Percentiles rank a stretch among this genome's conserved stretches.
These are phyloP conservation scores for Oryzias woworae DNA, from an alignment of 2,113 vertebrate species.

Conservation along the genomic window DNA sequence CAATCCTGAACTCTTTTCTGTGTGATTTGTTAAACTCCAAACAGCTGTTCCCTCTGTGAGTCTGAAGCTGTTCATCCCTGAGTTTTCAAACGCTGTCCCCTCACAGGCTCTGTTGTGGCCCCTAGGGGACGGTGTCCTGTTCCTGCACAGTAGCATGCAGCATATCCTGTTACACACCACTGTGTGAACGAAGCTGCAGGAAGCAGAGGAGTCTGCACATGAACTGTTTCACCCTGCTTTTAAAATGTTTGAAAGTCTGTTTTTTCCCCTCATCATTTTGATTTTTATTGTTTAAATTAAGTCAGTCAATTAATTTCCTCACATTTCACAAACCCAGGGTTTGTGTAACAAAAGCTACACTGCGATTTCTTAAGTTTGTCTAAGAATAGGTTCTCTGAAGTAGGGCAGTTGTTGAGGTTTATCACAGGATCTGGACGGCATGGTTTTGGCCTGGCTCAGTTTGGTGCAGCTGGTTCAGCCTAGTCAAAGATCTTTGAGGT, in stretches of 20 bases:
- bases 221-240: background rate
- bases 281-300: too few relatives aligned
- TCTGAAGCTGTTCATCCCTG: conserved; percentile 2
- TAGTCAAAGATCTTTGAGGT: conserved; percentile 52
- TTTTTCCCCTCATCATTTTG: too few relatives aligned
- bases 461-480: conserved; percentile 39
- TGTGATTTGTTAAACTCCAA: conserved; percentile 6
- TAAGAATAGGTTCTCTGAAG: conserved; percentile 52
- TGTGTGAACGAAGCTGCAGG: conserved; percentile 1
- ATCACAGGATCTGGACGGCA: conserved; percentile 39
- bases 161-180: conserved; percentile 34
- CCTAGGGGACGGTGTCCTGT: conserved; percentile 20
- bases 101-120: background rate
- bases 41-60: conserved; percentile 22
- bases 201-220: conserved; percentile 4
- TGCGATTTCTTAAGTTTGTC: conserved; percentile 48
- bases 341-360: background rate
- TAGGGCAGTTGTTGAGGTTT: conserved; percentile 38
- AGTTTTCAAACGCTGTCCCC: conserved; percentile 6
- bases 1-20: background rate
- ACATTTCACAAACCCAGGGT: too few relatives aligned
- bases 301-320: too few relatives aligned
- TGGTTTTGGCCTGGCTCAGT: conserved; percentile 43
- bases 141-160: conserved; percentile 22
- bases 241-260: too few relatives aligned